Percentiles rank a stretch among this genome's conserved stretches.
phyloP scores from a whole-genome alignment of 2,113 vertebrate genomes.

The Pycnonotus jocosus region DNA sequence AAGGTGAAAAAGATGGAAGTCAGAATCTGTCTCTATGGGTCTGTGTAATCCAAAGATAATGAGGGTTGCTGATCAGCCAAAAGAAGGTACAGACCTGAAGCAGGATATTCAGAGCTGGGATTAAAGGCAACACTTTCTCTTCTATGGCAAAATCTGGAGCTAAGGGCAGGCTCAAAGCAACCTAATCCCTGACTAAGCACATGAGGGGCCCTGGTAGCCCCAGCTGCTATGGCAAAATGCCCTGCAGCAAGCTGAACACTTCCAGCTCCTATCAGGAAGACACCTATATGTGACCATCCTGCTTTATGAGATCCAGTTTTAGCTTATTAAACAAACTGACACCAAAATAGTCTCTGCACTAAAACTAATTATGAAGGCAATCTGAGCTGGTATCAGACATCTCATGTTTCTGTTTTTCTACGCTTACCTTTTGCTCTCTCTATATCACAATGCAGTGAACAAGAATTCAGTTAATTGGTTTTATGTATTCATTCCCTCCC shows the following conservation, averaged over 20 bases:
- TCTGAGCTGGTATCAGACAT: not conserved
- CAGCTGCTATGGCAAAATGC: not conserved
- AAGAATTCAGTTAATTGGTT: not conserved
- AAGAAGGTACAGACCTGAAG: not conserved
- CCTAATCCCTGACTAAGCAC: not conserved
- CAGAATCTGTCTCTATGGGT: not conserved
- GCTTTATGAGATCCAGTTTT: not conserved
- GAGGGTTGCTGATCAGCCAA: not conserved
- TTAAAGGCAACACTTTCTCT: slow-evolving; percentile 18
- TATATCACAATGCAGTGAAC: not conserved
- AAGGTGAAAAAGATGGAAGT: not conserved
- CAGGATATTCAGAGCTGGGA: not conserved
- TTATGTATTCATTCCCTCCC: not conserved
- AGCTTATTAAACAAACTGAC: not conserved
- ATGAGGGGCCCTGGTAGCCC: not conserved
- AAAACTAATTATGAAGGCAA: not conserved
- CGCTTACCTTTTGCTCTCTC: not conserved
- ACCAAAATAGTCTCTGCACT: not conserved
- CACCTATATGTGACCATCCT: not conserved
- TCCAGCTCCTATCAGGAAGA: not conserved
- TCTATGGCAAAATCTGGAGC: not conserved
- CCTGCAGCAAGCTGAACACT: not conserved
- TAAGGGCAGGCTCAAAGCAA: not conserved
- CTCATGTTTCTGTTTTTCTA: not conserved
- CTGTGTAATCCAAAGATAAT: not conserved